Evolutionary conservation across 1,140 invertebrate genomes (phyloP).

Genomic region (Papilio polyxenes): DNA sequence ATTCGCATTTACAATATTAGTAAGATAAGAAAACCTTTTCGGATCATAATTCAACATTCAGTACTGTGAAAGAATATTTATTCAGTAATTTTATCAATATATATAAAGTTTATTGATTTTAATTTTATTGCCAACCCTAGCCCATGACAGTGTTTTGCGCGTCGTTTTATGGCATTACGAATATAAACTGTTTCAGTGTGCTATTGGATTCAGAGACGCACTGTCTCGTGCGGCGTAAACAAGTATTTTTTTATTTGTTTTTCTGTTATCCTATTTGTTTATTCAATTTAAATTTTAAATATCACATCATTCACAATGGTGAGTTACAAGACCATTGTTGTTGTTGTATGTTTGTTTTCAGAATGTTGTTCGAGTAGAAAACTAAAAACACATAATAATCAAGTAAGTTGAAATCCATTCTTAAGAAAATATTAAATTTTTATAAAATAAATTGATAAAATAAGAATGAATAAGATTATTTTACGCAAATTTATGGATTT

Average conservation of each 20-base stretch:
- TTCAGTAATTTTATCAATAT: not conserved
- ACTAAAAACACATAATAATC: constrained; percentile 9
- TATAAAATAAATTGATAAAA: not conserved
- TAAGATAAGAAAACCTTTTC: too few species aligned
- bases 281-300: too few species aligned
- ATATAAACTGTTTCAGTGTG: constrained; percentile 13
- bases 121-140: not conserved
- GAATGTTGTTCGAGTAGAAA: constrained; percentile 18
- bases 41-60: too few species aligned
- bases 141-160: not conserved
- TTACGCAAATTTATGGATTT: too few species aligned
- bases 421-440: not conserved
- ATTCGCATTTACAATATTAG: too few species aligned
- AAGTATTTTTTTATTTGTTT: not conserved
- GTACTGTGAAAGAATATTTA: too few species aligned
- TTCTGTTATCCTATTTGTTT: too few species aligned
- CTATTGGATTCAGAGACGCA: not conserved
- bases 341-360: constrained; percentile 22
- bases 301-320: not conserved
- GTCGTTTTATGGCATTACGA: not conserved
- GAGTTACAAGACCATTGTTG: constrained; percentile 18
- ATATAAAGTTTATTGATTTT: not conserved
- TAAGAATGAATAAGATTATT: not conserved
- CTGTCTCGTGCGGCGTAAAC: constrained; percentile 5
- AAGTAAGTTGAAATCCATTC: constrained; percentile 3